Conservation (phyloP, 2,888 invertebrate species). For the Mechanitis messenoides region DNA sequence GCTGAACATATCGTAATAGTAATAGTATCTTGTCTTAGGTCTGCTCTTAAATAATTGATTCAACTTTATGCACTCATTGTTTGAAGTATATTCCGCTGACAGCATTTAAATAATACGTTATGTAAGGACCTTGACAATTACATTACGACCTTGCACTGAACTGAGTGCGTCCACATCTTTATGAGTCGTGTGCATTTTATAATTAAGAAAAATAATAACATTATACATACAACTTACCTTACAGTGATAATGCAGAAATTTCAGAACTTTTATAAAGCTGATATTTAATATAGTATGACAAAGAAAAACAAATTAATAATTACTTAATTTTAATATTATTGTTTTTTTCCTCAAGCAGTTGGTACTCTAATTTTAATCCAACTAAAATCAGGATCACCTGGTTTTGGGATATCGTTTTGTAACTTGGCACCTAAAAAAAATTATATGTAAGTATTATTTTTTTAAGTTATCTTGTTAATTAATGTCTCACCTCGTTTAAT, state of each 20-base stretch:
- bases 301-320: no score
- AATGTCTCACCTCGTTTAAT: constrained; percentile 1
- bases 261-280: no score
- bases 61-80: constrained; percentile 52
- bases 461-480: neutral
- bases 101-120: constrained; percentile 41
- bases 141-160: constrained; percentile 16
- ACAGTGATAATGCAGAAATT: no score
- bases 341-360: neutral
- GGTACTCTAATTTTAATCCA: constrained; percentile 61
- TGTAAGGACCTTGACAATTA: constrained; percentile 38
- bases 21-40: constrained; percentile 7
- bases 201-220: no score
- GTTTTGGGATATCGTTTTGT: constrained; percentile 34
- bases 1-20: neutral
- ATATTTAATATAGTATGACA: no score
- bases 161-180: neutral
- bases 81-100: constrained; percentile 42
- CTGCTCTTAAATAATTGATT: constrained; percentile 46
- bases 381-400: constrained; percentile 42
- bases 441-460: neutral
- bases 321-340: constrained; percentile 17
- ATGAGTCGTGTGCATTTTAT: neutral
- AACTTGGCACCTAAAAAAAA: constrained; percentile 45
- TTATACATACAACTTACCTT: no score